Base-by-base conservation (phyloP, 2,888 invertebrate genomes). In the Apodemia hepburni region DNA sequence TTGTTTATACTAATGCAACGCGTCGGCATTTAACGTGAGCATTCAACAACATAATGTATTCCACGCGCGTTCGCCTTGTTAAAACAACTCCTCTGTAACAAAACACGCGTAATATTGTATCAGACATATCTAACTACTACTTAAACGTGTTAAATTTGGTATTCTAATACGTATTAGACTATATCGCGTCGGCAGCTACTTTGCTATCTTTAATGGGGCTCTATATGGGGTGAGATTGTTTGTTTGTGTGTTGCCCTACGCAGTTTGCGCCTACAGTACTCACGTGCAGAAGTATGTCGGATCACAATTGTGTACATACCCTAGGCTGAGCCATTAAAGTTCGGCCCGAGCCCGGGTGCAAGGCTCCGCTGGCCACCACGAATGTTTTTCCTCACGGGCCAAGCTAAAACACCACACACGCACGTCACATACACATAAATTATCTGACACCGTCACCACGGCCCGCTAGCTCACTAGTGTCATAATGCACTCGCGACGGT, bases 281-380 rank as follows among this genome's bases (percentile, higher is more conserved):
- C 66, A 63, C 68, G 64, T 71, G 68, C 68, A 61, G 49, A 51
- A 38, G 47, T 65, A 62, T 58, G 51, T 35, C 58, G 61, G 65
- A 59, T 64, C 65, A 66, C 64, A 57, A 68, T 69, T 58, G 65
- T 71, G 85, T 88, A 94, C 95, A 93, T 95, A 96, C 96, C 96
- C 96, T 95, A 94, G 96, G 96, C 95, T 96, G 96, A 94, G 96
- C 96, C 96, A 96, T 96, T 94, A 94, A 95, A 93, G 94, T 94
- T 93, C 94, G 94, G 93, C 94, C 94, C 93, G 94, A 94, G 92
- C 86, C 90, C 85, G 91, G 89, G 89, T 88, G 89, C 84, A 89
- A 81, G 82, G 91, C 87, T 86, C 90, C 91, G 85, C 91, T 91
- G 88, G 91, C 92, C 89, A 91, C 91, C 86, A 87, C 90, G 90